Evolutionary conservation across 1,140 invertebrate species (phyloP), one percentile per base, ranked within the genome.

Genomic region (Dryas iulia): DNA sequence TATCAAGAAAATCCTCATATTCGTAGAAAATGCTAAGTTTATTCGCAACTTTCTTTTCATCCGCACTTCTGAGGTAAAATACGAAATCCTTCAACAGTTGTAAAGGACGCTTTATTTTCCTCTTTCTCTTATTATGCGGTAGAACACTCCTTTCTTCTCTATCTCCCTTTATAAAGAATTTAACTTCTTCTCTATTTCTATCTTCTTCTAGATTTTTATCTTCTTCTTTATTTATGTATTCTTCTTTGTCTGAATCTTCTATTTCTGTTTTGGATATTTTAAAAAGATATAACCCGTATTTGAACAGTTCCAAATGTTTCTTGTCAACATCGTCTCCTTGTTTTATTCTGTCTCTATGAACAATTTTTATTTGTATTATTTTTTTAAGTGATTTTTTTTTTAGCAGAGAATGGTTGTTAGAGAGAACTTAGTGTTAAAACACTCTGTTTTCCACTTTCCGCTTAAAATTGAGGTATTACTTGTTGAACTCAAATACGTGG

Each of bases 281-380:
- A 33, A 71, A 78, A 2, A 86, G 31, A 57, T 79, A 78, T 6
- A 83, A 31, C 0, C 72, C 30, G 53, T 87, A 89, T 73, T 84
- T 83, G 24, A 87, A 31, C 0, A 89, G 67, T 39, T 82, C 73
- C 1, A 80, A 11, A 65, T 89, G 83, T 14, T 66, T 70, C 31
- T 70, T 72, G 35, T 86, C 73, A 5, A 89, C 59, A 1, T 74
- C n/a, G 18, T 59, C 23, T 0, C 65, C 47, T 1, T 57, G 56
- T 58, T 73, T 39, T 8, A 76, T 33, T 0, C 28, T 33, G 8
- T 78, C 21, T 0, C 85, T 87, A 74, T 47, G 81, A 84, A 54
- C 12, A 53, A 47, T 53, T 63, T 60, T 25, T 47, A 7, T 47
- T 28, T 28, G 6, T 3, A 28, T 28, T 6, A 28, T 6, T 28